Evolutionary conservation across 2,888 invertebrate genomes (phyloP), one percentile per base, ranked within the genome.

Genomic region (Boloria selene): DNA sequence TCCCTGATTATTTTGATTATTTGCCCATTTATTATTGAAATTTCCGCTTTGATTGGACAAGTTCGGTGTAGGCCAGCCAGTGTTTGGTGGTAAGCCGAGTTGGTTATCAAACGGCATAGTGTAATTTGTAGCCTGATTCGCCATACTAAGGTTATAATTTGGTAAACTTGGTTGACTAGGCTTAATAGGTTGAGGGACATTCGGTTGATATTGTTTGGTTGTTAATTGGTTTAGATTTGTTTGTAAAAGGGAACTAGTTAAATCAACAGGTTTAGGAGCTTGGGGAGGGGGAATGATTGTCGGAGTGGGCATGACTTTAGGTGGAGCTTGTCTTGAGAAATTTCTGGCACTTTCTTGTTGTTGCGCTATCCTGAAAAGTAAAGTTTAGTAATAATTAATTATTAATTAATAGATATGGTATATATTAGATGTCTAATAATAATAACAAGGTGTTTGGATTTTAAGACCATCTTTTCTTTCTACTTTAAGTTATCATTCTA

Each of bases 331-430:
- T 26, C 90, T 88, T 16, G 93, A 88, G 53, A 94, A 85, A 66
- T 93, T 89, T 72, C 94, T 92, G 45, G 93, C 92, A 1, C 93
- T 90, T 73, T 96, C 96, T 81, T 96, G 96, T 74, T 96, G 95
- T 68, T 94, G 93, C 0, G 95, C 95, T 78, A 97, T 85, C 75
- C 95, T 94, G 85, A 5, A 84, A 85, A 56, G 16, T 56, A 14
- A 55, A 18, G 18, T 18, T 14, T 2, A 7, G 22, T 26, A 7
- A n/a, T n/a, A 10, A 38, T 22, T n/a, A 31, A 26, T n/a, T n/a
- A n/a, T 6, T 14, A n/a, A 22, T 13, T 50, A 13, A 13, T 50
- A 18, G 17, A 0, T 13, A 50, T 18, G 1, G 31, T 10, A 6
- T 31, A 6, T n/a, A n/a, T n/a, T n/a, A n/a, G n/a, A n/a, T n/a